Base-by-base conservation (phyloP, 1,140 invertebrate genomes). In the Leptinotarsa undecemlineata region DNA sequence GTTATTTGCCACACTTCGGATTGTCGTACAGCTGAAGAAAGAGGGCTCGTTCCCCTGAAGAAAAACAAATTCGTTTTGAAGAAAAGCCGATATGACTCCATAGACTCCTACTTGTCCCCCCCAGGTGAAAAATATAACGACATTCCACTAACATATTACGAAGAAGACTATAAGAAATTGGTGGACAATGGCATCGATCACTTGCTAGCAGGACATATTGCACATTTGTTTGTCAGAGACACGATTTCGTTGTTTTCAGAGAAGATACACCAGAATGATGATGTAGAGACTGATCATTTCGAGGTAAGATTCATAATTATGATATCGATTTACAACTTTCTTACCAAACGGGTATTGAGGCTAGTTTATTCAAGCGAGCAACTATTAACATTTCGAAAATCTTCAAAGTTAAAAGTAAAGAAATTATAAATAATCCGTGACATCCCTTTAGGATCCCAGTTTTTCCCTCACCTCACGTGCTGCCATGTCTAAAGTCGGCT, bases 191-290 rank as follows among this genome's bases (percentile, higher is more conserved):
- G 93, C 71, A 96, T 99, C 76, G 97, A 99, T 87, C 92, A 93
- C 82, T 87, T 95, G 60, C 86, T 99, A 73, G 95, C 98, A 8
- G 90, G 95, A 85, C 98, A 99, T 84, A 91, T 99, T 77, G 96
- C 98, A 57, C 98, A 99, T 88, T 89, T 99, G 66, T 99, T 99
- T 85, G 99, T 99, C 76, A 89, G 98, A 60, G 98, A 99, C 86
- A 95, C 98, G 0, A 93, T 99, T 0, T 96, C 96, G n/a, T 87
- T 99, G 42, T 99, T 99, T 87, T 93, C 92, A 51, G 98, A 99
- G 86, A 98, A 98, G 85, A 89, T 99, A 14, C 84, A 99, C 85
- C 96, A 98, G 83, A 93, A 99, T 85, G 97, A 99, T 86, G 87
- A 90, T 23, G 92, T 94, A 77, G 98, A 99, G 81, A 96, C 95